phyloP scores from a whole-genome alignment of 2,888 invertebrate genomes.

The Euplexia lucipara region DNA sequence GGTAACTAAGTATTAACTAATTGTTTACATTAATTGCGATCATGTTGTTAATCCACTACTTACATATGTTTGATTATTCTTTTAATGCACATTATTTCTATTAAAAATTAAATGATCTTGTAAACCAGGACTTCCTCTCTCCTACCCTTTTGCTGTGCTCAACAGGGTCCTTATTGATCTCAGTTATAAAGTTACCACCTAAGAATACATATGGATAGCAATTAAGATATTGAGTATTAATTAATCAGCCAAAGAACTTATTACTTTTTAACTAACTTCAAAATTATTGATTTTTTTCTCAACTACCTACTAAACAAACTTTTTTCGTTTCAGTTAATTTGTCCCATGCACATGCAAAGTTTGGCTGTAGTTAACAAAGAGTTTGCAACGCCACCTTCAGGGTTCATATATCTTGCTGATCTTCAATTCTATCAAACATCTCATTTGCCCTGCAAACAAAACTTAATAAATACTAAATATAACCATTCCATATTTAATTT shows the following conservation, averaged over 20 bases:
- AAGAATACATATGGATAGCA: no score
- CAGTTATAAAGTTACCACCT: no score
- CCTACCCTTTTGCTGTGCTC: no score
- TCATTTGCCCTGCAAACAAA: slow-evolving; percentile 86
- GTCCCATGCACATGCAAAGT: slow-evolving; percentile 91
- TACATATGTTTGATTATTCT: no score
- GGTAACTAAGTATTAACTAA: slow-evolving; percentile 88
- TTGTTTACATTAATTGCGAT: no score
- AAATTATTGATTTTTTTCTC: neutral
- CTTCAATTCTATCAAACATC: slow-evolving; percentile 85
- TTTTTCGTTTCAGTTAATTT: slow-evolving; percentile 82
- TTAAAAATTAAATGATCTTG: no score
- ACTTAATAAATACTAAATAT: slow-evolving; percentile 88
- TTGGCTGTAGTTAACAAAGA: slow-evolving; percentile 86
- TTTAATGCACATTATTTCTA: no score
- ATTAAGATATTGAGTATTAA: neutral
- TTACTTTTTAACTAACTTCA: neutral
- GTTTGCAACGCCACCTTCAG: slow-evolving; percentile 79
- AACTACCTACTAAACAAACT: neutral
- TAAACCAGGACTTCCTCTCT: no score
- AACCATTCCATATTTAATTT: slow-evolving; percentile 89
- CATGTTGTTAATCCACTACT: no score
- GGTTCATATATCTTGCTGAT: slow-evolving; percentile 84
- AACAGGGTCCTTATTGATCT: no score
- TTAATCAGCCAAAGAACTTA: neutral